Percentiles rank a stretch among this genome's conserved stretches.
Evolutionary conservation across 2,888 invertebrate species (phyloP).

Genomic region (Nebria salina): DNA sequence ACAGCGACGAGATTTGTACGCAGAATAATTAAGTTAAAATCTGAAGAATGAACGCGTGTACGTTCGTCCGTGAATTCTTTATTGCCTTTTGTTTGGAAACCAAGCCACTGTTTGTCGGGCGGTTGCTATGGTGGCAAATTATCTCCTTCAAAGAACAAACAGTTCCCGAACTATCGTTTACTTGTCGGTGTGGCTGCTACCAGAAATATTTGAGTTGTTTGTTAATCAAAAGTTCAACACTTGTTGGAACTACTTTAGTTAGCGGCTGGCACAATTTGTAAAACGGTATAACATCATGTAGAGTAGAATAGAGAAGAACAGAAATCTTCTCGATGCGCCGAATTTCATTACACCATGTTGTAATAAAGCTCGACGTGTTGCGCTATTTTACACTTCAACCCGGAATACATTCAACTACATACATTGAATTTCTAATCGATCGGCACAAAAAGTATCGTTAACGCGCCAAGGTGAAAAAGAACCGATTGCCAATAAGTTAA

Average conservation of each 20-base stretch:
- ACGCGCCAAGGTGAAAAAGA: not conserved
- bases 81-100: conserved; percentile 33
- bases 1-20: conserved; percentile 29
- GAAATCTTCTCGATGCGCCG: too few relatives aligned
- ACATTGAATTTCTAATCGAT: too few relatives aligned
- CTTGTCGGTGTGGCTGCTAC: not conserved
- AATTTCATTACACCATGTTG: too few relatives aligned
- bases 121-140: conserved; percentile 24
- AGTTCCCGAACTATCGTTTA: not conserved
- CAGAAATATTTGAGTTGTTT: not conserved
- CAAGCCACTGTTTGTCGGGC: conserved; percentile 16
- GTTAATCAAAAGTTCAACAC: not conserved
- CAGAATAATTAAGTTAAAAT: conserved; percentile 44
- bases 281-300: not conserved
- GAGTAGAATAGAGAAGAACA: too few relatives aligned
- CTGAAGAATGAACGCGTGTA: conserved; percentile 23
- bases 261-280: not conserved
- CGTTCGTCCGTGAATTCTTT: conserved; percentile 28
- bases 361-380: too few relatives aligned
- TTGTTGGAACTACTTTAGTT: not conserved
- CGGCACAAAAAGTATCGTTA: not conserved
- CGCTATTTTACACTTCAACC: too few relatives aligned
- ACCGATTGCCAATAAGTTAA: conserved; percentile 20
- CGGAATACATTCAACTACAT: too few relatives aligned
- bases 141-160: conserved; percentile 17